Conservation (phyloP, 2,888 invertebrate genomes). For the Corythucha ciliata region DNA sequence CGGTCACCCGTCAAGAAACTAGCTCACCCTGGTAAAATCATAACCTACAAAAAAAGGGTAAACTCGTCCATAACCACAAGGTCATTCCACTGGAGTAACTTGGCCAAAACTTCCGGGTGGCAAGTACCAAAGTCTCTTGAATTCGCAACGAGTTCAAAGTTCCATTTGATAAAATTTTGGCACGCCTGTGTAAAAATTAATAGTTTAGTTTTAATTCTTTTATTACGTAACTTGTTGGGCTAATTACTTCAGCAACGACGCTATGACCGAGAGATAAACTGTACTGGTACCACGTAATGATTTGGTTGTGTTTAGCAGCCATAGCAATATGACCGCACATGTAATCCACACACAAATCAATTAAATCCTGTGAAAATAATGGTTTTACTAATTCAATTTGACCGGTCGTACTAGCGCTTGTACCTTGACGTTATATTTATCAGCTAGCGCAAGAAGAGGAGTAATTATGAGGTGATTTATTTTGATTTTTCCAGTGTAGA, state of each 20-base stretch:
- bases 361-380: slow-evolving; percentile 57
- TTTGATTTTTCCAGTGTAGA: slow-evolving; percentile 84
- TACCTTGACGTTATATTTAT: slow-evolving; percentile 89
- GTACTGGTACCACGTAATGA: slow-evolving; percentile 88
- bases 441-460: slow-evolving; percentile 79
- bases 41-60: slow-evolving; percentile 57
- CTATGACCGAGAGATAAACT: slow-evolving; percentile 72
- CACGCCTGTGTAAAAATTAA: slow-evolving; percentile 49
- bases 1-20: background rate
- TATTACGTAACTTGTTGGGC: too few species aligned
- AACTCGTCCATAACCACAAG: slow-evolving; percentile 84
- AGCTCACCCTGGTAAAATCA: slow-evolving; percentile 14
- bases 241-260: slow-evolving; percentile 51
- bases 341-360: slow-evolving; percentile 70
- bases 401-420: too few species aligned
- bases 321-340: slow-evolving; percentile 81
- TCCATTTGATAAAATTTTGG: slow-evolving; percentile 81
- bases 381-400: too few species aligned
- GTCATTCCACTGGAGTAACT: slow-evolving; percentile 73
- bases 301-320: slow-evolving; percentile 68
- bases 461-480: slow-evolving; percentile 76
- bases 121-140: slow-evolving; percentile 72
- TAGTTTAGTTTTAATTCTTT: too few species aligned
- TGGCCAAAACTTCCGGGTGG: slow-evolving; percentile 66
- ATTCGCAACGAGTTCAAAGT: slow-evolving; percentile 71